These are phyloP conservation scores for Microplitis demolitor DNA, from an alignment of 1,140 invertebrate genomes.

Conservation along the genomic window DNA sequence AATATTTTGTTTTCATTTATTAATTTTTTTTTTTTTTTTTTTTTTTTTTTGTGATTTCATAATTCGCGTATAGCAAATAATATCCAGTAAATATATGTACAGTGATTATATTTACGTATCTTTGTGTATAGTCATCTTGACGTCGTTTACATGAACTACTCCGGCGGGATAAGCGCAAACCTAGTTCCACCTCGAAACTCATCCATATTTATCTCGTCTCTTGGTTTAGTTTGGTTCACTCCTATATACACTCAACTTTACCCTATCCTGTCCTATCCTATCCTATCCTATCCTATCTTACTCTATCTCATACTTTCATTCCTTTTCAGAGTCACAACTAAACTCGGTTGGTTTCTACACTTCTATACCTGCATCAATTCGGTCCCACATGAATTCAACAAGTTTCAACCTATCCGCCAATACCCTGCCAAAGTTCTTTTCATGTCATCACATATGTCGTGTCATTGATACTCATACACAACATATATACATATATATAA, in stretches of 20 bases:
- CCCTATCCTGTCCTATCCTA: too few relatives aligned
- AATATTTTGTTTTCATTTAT: too few relatives aligned
- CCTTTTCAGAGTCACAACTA: too few relatives aligned
- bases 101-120: background rate
- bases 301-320: too few relatives aligned
- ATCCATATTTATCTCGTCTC: conserved; percentile 10
- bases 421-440: background rate
- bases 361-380: background rate
- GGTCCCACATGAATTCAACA: conserved; percentile 8
- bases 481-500: too few relatives aligned
- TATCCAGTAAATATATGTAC: background rate
- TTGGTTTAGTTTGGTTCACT: background rate
- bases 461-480: background rate
- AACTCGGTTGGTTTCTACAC: background rate
- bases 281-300: too few relatives aligned
- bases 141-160: background rate
- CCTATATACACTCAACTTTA: too few relatives aligned
- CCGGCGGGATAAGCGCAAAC: background rate
- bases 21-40: too few relatives aligned
- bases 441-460: background rate
- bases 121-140: background rate
- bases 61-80: too few relatives aligned
- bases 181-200: background rate
- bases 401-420: background rate
- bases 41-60: too few relatives aligned